phyloP scores from a whole-genome alignment of 2,113 vertebrate species.

The Sitta europaea region DNA sequence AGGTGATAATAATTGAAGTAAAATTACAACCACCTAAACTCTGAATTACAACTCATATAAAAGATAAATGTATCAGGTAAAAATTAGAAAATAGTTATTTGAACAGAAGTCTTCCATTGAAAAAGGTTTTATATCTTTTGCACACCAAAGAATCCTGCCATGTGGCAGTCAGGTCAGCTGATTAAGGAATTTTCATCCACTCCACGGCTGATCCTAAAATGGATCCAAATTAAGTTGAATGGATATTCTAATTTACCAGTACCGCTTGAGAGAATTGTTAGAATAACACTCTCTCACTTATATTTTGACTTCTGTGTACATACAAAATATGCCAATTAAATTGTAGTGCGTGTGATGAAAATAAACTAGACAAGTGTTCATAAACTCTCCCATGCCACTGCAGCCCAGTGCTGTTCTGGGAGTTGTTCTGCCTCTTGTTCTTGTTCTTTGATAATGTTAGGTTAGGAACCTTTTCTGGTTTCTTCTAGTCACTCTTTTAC shows the following conservation, averaged over 20 bases:
- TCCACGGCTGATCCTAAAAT: not conserved
- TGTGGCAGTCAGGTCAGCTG: not conserved
- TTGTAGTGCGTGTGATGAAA: not conserved
- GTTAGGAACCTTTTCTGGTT: not conserved
- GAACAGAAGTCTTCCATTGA: not conserved
- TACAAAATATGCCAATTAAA: not conserved
- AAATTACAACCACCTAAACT: not conserved
- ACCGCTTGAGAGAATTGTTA: not conserved
- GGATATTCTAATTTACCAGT: not conserved
- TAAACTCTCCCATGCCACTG: not conserved
- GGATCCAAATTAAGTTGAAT: not conserved
- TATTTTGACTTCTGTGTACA: not conserved
- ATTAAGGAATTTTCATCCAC: not conserved
- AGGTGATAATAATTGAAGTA: not conserved
- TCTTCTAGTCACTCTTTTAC: not conserved
- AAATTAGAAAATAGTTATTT: not conserved
- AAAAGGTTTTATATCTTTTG: not conserved
- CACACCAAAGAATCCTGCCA: not conserved
- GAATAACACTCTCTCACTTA: not conserved
- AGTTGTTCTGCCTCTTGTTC: not conserved
- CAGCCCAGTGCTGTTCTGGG: not conserved
- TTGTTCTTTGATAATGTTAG: not conserved
- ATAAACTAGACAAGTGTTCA: not conserved
- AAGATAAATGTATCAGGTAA: not conserved
- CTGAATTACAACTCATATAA: not conserved